Evolutionary conservation across 2,888 invertebrate species (phyloP).

Genomic region (Dryococelus australis): DNA sequence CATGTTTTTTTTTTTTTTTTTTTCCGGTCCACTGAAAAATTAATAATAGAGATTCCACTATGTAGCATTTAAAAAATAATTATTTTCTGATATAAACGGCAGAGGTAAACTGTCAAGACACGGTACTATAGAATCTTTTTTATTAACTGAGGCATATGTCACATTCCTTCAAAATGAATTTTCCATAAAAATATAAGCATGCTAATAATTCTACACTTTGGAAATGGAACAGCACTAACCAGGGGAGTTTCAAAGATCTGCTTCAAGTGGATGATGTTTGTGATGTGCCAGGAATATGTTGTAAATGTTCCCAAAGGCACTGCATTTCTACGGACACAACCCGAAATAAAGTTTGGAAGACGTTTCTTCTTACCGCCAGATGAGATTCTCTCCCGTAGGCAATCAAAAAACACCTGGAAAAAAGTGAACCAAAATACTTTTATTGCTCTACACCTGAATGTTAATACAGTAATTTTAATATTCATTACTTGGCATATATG

Average conservation of each 20-base stretch:
- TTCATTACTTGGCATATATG: background rate
- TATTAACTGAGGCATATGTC: too few relatives aligned
- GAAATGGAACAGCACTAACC: constrained; percentile 56
- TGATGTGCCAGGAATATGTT: constrained; percentile 76
- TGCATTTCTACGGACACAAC: constrained; percentile 66
- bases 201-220: too few relatives aligned
- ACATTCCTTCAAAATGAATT: too few relatives aligned
- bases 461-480: constrained; percentile 47
- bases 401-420: constrained; percentile 71
- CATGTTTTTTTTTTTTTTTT: too few relatives aligned
- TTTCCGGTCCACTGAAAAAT: too few relatives aligned
- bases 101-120: too few relatives aligned
- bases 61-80: too few relatives aligned
- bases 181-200: too few relatives aligned
- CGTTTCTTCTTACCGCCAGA: constrained; percentile 68
- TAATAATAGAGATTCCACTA: too few relatives aligned
- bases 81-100: too few relatives aligned
- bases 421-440: background rate
- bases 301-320: constrained; percentile 72
- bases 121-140: too few relatives aligned
- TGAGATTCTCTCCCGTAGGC: constrained; percentile 74
- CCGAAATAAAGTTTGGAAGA: constrained; percentile 69
- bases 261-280: constrained; percentile 73
- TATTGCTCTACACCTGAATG: background rate
- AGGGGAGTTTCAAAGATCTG: constrained; percentile 75